Evolutionary conservation across 2,113 vertebrate species (phyloP), one percentile per base, ranked within the genome.

Genomic region (Mustela nigripes): DNA sequence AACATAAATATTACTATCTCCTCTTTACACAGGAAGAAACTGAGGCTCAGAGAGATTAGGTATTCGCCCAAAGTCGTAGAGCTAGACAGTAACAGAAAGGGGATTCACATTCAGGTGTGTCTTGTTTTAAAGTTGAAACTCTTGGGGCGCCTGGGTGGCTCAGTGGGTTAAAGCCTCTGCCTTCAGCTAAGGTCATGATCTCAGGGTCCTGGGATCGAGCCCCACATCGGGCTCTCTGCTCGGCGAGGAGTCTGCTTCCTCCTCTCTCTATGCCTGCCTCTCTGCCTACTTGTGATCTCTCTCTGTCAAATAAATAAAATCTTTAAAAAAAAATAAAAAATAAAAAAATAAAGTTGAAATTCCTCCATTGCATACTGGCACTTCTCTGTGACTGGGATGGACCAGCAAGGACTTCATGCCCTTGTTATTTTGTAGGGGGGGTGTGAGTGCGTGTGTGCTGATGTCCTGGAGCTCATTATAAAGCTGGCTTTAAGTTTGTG

Each of bases 11-110:
- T 58, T 78, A 48, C n/a, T 85, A 7, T 87, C 79, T 67, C 11
- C 10, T 92, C 83, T 94, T 83, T 86, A 93, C 3, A 82, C 48
- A 79, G 19, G 69, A 95, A 71, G 36, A 79, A 86, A 87, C 87
- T 16, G 31, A 92, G 39, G 5, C 11, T 83, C 56, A 65, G 36
- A 22, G 39, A 95, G 12, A 21, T 94, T 91, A 83, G 62, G 36
- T 42, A 56, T 76, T 82, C 94, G 36, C 36, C 39, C 63, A 90
- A 67, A 81, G 36, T 95, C 82, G 8, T 24, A 89, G 50, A 94
- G 50, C 26, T n/a, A 48, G 69, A 62, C 15, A 74, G 15, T 45
- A 5, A n/a, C 4, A 86, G 73, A 89, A 33, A 21, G 88, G 22
- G 50, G 33, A 76, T 96, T 78, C 53, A 42, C 7, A 60, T 53